Base-by-base conservation (phyloP, 2,888 invertebrate genomes). In the Acanthosepion esculentum region DNA sequence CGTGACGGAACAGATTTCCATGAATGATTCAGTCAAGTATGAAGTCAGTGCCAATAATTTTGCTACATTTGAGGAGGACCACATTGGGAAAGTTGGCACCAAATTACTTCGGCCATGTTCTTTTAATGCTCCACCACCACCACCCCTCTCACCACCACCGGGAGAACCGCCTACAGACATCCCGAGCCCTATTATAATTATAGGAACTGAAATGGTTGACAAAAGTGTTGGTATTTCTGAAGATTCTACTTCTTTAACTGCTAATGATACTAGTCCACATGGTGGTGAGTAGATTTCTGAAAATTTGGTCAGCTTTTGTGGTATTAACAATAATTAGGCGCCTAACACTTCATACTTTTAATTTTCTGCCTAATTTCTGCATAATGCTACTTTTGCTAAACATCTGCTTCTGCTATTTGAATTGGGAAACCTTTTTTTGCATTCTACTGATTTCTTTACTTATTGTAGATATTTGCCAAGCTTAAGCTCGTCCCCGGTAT, bases 171-270 rank as follows among this genome's bases (percentile, higher is more conserved):
- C 93, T 5, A n/a, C 29, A 29, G 53, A 50, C 53, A 23, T 93
- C 29, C 93, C 93, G 7, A 50, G 93, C 29, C 93, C 93, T 29
- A 26, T 93, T n/a, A 78, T 78, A 15, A 78, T 78, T n/a, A n/a
- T 78, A 78, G 78, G n/a, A 78, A 93, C 93, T 10, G 93, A 53
- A 93, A 93, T 93, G 93, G 93, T 93, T 53, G 93, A 93, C 93
- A 93, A 93, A 53, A 93, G 48, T 53, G 93, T 93, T 50, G 93
- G 93, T n/a, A 93, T 93, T 20, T 18, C 93, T n/a, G 93, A 93
- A 93, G 93, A 93, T 48, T 93, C 53, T n/a, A 0, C 48, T 48
- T 93, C 93, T 93, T 48, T 93, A 53, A 53, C 50, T 26, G 92
- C 92, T 48, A 92, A 26, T 92, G 92, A 48, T 92, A 29, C 53